Conservation (phyloP, 1,140 invertebrate genomes). For the Drosophila albomicans region DNA sequence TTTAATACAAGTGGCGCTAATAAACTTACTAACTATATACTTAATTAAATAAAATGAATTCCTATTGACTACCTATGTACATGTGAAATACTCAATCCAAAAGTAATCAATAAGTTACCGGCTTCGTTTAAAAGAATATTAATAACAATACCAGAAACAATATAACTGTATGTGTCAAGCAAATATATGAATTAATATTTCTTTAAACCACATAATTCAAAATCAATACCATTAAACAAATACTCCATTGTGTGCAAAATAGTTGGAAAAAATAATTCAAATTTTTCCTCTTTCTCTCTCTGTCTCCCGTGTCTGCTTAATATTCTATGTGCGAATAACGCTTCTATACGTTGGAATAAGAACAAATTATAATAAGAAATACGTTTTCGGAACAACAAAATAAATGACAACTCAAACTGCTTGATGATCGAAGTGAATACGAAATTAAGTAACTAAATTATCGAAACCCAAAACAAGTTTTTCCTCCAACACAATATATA, state of each 20-base stretch:
- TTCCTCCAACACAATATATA: conserved; percentile 23
- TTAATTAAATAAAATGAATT: too few relatives aligned
- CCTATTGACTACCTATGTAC: too few relatives aligned
- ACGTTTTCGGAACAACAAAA: conserved; percentile 21
- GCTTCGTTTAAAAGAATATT: too few relatives aligned
- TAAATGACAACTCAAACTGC: conserved; percentile 48
- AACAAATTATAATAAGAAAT: neutral
- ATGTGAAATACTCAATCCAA: too few relatives aligned
- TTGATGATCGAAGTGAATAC: conserved; percentile 42
- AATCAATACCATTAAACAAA: neutral
- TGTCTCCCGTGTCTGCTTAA: conserved; percentile 30
- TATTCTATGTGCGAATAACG: conserved; percentile 44
- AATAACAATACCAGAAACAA: too few relatives aligned
- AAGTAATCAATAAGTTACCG: too few relatives aligned
- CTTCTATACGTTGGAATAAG: conserved; percentile 8
- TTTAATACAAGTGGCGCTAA: too few relatives aligned
- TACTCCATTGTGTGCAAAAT: neutral
- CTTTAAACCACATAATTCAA: too few relatives aligned
- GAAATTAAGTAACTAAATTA: conserved; percentile 53
- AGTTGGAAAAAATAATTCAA: conserved; percentile 21
- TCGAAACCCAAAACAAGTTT: conserved; percentile 57
- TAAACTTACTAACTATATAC: too few relatives aligned
- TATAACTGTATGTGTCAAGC: too few relatives aligned
- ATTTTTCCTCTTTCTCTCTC: conserved; percentile 29
- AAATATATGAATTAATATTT: too few relatives aligned